Base-by-base conservation (phyloP, 1,140 invertebrate genomes). In the Arion vulgaris region DNA sequence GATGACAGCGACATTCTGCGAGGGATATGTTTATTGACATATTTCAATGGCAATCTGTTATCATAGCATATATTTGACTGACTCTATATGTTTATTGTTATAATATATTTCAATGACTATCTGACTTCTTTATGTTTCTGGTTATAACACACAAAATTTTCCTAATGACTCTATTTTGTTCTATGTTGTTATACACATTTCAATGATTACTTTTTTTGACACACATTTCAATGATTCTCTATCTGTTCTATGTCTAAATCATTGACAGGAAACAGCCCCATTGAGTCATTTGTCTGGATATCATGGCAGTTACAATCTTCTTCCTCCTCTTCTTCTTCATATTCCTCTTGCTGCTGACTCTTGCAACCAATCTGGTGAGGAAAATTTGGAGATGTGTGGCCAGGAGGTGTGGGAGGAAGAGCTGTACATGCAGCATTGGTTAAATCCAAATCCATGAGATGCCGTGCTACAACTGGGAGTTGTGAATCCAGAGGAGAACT, bases 221-320 rank as follows among this genome's bases (percentile, higher is more conserved):
- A n/a, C 26, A 51, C 32, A 68, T 28, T 7, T 81, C 80, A 81
- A 51, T 81, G 80, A 49, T 53, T 81, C 51, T 81, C 80, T 53
- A 81, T 81, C 66, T 81, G 80, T n/a, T 81, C 80, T 36, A 81
- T 28, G 51, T 81, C 80, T 74, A 81, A 74, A 74, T 81, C 80
- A 81, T 28, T 74, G 32, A 81, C 69, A 2, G 45, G 80, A 38
- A 81, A 81, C 4, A 81, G 36, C 11, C 80, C 80, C 13, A 81
- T 38, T 28, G 34, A 26, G 39, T 81, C 80, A 36, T 74, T 49
- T 51, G 32, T 36, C 49, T 23, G 32, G 19, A 32, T 57, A n/a
- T 81, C 80, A 81, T 81, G 80, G 39, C 80, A 81, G 49, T 66
- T 39, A 62, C 80, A 81, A 32, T 74, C 72, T 32, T 36, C 34